Evolutionary conservation across 2,797 vertebrate species (phyloP).

Genomic region (Otolemur crassicaudatus): DNA sequence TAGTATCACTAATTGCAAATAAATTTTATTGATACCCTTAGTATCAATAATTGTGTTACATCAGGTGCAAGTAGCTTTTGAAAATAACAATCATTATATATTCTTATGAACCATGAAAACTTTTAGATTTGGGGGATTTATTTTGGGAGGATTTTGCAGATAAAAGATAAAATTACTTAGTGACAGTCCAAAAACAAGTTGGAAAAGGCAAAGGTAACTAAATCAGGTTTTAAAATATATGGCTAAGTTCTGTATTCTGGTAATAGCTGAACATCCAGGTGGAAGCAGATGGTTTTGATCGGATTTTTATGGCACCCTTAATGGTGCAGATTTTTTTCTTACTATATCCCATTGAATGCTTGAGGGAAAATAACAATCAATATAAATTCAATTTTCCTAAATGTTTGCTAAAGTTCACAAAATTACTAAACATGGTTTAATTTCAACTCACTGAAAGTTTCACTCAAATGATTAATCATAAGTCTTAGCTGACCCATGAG

Average conservation of each 20-base stretch:
- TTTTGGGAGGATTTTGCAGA: neutral
- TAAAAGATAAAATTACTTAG: neutral
- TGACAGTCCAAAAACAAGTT: neutral
- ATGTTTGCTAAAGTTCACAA: conserved; percentile 57
- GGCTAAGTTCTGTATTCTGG: neutral
- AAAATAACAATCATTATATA: neutral
- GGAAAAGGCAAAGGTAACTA: neutral
- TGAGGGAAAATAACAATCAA: conserved; percentile 47
- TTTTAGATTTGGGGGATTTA: neutral
- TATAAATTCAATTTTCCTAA: conserved; percentile 52
- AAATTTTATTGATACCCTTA: neutral
- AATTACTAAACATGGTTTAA: conserved; percentile 45
- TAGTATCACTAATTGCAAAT: neutral
- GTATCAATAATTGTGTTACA: neutral
- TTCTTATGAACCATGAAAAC: neutral
- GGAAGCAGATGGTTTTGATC: neutral
- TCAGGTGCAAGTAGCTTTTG: neutral
- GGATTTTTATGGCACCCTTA: neutral
- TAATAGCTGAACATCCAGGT: neutral
- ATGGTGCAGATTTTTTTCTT: neutral
- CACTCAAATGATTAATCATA: neutral
- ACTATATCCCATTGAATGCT: neutral
- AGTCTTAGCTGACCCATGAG: conserved; percentile 13
- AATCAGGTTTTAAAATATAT: conserved; percentile 2
- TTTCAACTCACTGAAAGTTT: conserved; percentile 19